A percentile compares a stretch with the other conserved stretches of the same genome.
phyloP scores from a whole-genome alignment of 2,888 invertebrate genomes.

The Mylabris sibirica region DNA sequence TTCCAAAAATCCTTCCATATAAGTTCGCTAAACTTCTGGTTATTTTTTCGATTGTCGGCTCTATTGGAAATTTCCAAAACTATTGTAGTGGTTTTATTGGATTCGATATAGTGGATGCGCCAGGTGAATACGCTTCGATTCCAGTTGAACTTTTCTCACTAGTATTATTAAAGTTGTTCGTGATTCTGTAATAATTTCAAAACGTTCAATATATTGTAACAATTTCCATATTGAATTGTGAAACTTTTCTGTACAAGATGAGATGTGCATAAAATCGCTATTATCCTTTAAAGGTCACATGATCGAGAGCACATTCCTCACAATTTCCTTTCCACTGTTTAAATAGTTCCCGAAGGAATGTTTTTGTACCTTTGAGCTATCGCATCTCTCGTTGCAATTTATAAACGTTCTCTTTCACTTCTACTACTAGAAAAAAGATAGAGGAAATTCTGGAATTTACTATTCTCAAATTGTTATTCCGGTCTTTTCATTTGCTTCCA shows the following conservation, averaged over 20 bases:
- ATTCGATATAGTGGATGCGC: slow-evolving; percentile 17
- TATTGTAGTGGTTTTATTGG: background rate
- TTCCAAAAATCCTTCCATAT: background rate
- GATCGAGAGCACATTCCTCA: background rate
- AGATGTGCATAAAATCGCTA: background rate
- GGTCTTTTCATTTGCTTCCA: background rate
- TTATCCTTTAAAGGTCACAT: background rate
- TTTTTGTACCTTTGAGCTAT: background rate
- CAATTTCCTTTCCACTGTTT: background rate
- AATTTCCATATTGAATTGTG: background rate
- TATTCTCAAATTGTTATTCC: too few species aligned
- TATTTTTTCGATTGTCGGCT: background rate
- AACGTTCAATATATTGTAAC: background rate
- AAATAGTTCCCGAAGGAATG: background rate
- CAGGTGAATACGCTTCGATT: slow-evolving; percentile 12
- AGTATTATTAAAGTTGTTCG: background rate
- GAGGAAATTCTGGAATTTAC: background rate
- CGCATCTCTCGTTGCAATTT: background rate
- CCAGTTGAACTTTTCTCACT: background rate
- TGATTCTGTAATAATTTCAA: background rate
- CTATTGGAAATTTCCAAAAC: background rate
- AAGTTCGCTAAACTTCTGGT: background rate
- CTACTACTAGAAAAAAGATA: background rate
- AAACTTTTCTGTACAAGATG: background rate
- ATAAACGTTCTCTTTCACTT: background rate